phyloP scores from a whole-genome alignment of 2,888 invertebrate genomes.

The Andricus quercusramuli region DNA sequence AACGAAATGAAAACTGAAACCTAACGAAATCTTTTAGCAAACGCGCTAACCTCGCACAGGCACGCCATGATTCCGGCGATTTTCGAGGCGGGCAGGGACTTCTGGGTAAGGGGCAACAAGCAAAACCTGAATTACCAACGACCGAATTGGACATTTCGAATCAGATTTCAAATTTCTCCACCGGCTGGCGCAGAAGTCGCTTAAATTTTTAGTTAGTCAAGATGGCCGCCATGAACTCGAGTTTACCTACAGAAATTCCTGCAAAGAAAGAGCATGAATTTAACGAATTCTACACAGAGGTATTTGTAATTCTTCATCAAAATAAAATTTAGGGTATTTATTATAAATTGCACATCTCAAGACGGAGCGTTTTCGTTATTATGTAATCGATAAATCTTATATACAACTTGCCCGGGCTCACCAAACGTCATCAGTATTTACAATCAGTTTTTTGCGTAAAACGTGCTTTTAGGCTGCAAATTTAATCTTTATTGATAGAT shows the following conservation, averaged over 20 bases:
- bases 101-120: too few species aligned
- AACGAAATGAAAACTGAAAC: not conserved
- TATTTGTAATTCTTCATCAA: slow-evolving; percentile 76
- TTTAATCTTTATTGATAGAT: not conserved
- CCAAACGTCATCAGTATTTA: slow-evolving; percentile 56
- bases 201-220: slow-evolving; percentile 57
- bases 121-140: not conserved
- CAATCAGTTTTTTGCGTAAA: not conserved
- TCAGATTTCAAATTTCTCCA: not conserved
- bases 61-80: not conserved
- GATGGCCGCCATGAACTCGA: slow-evolving; percentile 76
- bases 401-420: slow-evolving; percentile 27
- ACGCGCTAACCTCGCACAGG: not conserved
- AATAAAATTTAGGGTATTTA: not conserved
- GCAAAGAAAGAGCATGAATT: slow-evolving; percentile 85
- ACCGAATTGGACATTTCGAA: not conserved
- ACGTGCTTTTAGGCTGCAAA: not conserved
- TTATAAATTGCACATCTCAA: not conserved
- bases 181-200: not conserved
- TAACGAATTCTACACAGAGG: slow-evolving; percentile 91
- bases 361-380: slow-evolving; percentile 11
- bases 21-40: not conserved
- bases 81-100: not conserved
- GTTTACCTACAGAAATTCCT: slow-evolving; percentile 71
- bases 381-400: slow-evolving; percentile 12